A percentile compares a stretch with the other conserved stretches of the same genome.
phyloP scores from a whole-genome alignment of 2,888 invertebrate species.

The Asteroscopus sphinx region DNA sequence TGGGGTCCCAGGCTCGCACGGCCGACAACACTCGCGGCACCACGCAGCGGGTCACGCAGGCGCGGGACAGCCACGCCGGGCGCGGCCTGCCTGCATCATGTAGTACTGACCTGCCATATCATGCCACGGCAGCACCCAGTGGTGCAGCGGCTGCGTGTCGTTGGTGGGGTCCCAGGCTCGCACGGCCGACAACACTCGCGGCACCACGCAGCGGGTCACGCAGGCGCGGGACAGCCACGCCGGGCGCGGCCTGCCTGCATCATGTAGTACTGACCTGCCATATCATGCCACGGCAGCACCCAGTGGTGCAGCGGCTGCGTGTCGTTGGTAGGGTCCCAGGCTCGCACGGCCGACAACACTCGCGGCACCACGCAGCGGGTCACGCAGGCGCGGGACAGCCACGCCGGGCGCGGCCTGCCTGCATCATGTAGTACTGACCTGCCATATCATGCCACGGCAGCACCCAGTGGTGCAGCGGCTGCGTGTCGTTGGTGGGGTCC shows the following conservation, averaged over 20 bases:
- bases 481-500: conserved; percentile 98
- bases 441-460: conserved; percentile 98
- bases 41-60: no score
- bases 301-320: conserved; percentile 99
- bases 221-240: conserved; percentile 95
- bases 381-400: conserved; percentile 95
- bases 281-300: conserved; percentile 98
- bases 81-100: no score
- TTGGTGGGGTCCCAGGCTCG: conserved; percentile 98
- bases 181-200: conserved; percentile 93
- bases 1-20: no score
- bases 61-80: no score
- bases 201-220: conserved; percentile 95
- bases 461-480: conserved; percentile 99
- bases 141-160: conserved; percentile 98
- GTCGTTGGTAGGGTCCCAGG: conserved; percentile 99
- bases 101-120: conserved; percentile 94
- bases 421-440: conserved; percentile 73
- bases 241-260: conserved; percentile 95
- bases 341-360: conserved; percentile 93
- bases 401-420: conserved; percentile 94
- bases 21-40: no score
- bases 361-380: conserved; percentile 95
- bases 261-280: conserved; percentile 91
- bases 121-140: conserved; percentile 99